phyloP scores from a whole-genome alignment of 2,888 invertebrate genomes.

The Andricus curvator region DNA sequence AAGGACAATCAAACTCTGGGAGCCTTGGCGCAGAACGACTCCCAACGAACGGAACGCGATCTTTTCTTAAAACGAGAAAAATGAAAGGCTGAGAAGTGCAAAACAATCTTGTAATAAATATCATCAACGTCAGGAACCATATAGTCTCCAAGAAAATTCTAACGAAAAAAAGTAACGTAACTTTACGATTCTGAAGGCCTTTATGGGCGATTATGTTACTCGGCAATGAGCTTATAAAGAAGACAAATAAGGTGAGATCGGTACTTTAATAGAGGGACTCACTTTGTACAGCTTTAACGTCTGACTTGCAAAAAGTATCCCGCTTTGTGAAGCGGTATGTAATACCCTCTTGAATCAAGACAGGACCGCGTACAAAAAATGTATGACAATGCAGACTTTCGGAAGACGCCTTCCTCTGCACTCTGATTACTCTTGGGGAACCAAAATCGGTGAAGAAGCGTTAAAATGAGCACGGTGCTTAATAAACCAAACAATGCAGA shows the following conservation, averaged over 20 bases:
- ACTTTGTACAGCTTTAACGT: neutral
- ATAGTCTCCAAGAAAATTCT: too few relatives aligned
- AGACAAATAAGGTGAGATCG: slow-evolving; percentile 5
- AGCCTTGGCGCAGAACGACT: slow-evolving; percentile 69
- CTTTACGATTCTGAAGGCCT: slow-evolving; percentile 1
- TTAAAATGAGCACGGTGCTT: neutral
- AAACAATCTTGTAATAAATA: neutral
- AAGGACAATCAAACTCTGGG: slow-evolving; percentile 78
- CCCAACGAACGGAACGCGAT: slow-evolving; percentile 65
- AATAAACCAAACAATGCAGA: neutral
- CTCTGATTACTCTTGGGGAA: neutral
- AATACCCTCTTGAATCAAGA: slow-evolving; percentile 9
- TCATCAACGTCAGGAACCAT: neutral
- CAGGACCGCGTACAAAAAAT: neutral
- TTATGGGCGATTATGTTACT: slow-evolving; percentile 2
- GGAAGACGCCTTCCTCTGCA: slow-evolving; percentile 1
- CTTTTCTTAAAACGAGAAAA: slow-evolving; percentile 20
- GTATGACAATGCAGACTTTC: neutral
- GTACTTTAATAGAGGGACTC: neutral
- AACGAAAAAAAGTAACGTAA: neutral
- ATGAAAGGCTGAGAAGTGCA: neutral
- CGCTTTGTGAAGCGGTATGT: slow-evolving; percentile 3
- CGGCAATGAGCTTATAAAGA: neutral
- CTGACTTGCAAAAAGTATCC: slow-evolving; percentile 4
- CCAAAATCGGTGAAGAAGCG: neutral